A percentile compares a stretch with the other conserved stretches of the same genome.
Conservation (phyloP, 2,113 vertebrate species). For the Macrotus californicus region DNA sequence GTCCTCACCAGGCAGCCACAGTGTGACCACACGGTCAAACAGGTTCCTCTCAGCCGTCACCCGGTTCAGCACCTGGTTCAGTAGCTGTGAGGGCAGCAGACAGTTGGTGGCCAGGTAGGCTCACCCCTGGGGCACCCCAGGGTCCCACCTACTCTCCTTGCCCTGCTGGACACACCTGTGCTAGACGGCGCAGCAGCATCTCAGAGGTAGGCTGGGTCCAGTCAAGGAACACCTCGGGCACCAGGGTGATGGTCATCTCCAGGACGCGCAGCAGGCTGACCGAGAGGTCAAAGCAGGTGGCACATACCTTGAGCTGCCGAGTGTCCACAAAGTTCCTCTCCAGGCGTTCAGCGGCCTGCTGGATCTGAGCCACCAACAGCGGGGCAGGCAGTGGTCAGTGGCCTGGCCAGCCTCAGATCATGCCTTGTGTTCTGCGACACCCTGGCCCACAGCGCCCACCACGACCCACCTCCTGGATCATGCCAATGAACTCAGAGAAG, state of each 20-base stretch:
- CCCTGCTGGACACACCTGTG: constrained; percentile 84
- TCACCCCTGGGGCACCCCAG: not conserved
- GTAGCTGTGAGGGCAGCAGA: constrained; percentile 78
- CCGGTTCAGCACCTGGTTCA: constrained; percentile 91
- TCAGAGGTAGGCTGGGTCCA: constrained; percentile 93
- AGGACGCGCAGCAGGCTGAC: constrained; percentile 96
- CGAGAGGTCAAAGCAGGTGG: constrained; percentile 98
- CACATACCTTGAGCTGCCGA: constrained; percentile 97
- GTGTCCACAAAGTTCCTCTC: constrained; percentile 98
- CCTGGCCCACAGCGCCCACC: fast-evolving
- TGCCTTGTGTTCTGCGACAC: fast-evolving
- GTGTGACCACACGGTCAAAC: constrained; percentile 91
- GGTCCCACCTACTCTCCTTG: not conserved
- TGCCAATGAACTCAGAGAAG: constrained; percentile 98
- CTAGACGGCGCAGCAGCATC: constrained; percentile 92
- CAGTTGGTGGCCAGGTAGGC: not conserved
- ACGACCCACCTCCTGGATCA: constrained; percentile 96
- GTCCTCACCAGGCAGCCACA: constrained; percentile 86
- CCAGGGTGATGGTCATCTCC: constrained; percentile 96
- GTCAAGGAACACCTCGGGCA: constrained; percentile 95
- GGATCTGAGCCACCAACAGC: constrained; percentile 84
- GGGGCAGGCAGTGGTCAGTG: not conserved
- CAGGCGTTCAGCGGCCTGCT: constrained; percentile 96
- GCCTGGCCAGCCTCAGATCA: not conserved
- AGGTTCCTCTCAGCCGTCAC: constrained; percentile 92